Base-by-base conservation (phyloP, 2,797 vertebrate genomes). In the Leptoclinus maculatus region DNA sequence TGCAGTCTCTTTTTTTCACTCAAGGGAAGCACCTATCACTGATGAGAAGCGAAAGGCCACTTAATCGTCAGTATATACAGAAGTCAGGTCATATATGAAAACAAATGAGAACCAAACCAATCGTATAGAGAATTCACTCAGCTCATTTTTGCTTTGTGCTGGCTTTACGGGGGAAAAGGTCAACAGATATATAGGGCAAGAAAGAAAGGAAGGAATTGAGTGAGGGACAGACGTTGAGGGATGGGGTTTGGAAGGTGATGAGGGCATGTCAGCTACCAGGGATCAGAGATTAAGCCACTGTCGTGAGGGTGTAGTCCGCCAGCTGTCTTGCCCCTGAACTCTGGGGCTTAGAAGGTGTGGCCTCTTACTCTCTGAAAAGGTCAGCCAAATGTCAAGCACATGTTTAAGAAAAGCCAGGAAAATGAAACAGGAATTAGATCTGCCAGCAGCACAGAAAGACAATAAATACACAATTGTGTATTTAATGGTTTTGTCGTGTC, bases 251-350 rank as follows among this genome's bases (percentile, higher is more conserved):
- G 38, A 67, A 58, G 63, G 78, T 76, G 64, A 51, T 11, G 53
- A 84, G 75, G 71, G 16, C 54, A 78, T 32, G 77, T 73, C 73
- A 76, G 81, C 79, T 70, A 69, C 36, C 60, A 90, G 86, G 76
- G 89, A 91, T 91, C 85, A 89, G 87, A 84, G 93, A 91, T 92
- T 93, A 94, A 92, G 80, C 84, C 88, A 38, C 7, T 91, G 86
- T 87, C 43, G 67, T 80, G 75, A 79, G 75, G 86, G 78, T 56
- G 71, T 79, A 76, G 74, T 89, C 83, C 60, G 67, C 87, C 91
- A 87, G 85, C 80, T 90, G 85, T 84, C 47, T 53, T 58, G 53
- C 60, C 65, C 71, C 59, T 64, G 80, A 70, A 68, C 56, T 79
- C 56, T n/a, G 38, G 74, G 73, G 51, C 83, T 87, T 74, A 76